Base-by-base conservation (phyloP, 1,140 invertebrate species). In the Nylanderia fulva region DNA sequence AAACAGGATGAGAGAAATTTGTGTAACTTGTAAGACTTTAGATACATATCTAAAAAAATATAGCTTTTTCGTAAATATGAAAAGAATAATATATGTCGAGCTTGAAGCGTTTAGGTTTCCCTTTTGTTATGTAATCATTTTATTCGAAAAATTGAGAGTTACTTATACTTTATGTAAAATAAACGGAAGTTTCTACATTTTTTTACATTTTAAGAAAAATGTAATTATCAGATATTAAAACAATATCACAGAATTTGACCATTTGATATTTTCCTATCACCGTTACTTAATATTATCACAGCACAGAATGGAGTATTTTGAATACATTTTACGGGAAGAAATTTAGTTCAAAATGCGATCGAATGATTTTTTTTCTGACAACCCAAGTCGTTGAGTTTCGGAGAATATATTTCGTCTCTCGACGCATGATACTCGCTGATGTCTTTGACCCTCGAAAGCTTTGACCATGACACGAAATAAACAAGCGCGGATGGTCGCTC, bases 381-480 rank as follows among this genome's bases (percentile, higher is more conserved):
- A 8, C 18, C 9, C 21, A 18, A 24, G n/a, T 29, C n/a, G 13
- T 52, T 48, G 21, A 45, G 11, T 79, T 79, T 52, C 29, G 9
- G 3, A 24, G 13, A 24, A 33, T 2, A 24, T 21, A 36, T 75
- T 61, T 75, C 29, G 9, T 76, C 36, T 24, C 27, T 21, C 11
- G 74, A 36, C 42, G 61, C 42, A 8, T 52, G 68, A 69, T 29
- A 24, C 66, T 84, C 79, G 80, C 61, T 48, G 71, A 54, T 87
- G 88, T 87, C 88, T 89, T 89, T 87, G 89, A 90, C 88, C 86
- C 86, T 87, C 27, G 56, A 66, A 84, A 69, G 66, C 77, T 90
- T 79, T 79, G 88, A 89, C 89, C 89, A 79, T 90, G 89, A 90
- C 88, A 88, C 84, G 84, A 82, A 90, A 90, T 66, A 77, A 88